These are phyloP conservation scores for Sebastes iracundus DNA, from an alignment of 2,797 vertebrate species.

Conservation along the genomic window DNA sequence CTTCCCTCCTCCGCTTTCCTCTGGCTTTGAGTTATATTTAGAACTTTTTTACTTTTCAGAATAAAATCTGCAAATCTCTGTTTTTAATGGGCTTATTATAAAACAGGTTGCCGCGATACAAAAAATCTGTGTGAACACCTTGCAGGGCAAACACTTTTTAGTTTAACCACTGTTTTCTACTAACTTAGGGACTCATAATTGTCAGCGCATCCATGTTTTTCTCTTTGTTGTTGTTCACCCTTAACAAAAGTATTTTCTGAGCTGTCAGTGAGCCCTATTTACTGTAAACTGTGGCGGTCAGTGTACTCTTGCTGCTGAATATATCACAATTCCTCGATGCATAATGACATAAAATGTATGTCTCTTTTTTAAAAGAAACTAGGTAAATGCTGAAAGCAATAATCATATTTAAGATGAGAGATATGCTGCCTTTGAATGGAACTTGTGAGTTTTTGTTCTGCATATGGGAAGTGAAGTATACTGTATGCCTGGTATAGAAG, in stretches of 20 bases:
- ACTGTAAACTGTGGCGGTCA: not conserved
- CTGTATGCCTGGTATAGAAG: not conserved
- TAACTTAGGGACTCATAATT: not conserved
- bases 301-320: not conserved
- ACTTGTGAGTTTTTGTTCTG: not conserved
- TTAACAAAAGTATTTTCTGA: not conserved
- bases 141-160: not conserved
- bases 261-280: not conserved
- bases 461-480: not conserved
- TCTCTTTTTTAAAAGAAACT: not conserved
- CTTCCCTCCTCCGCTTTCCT: not conserved
- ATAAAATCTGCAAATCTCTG: slow-evolving; percentile 4
- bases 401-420: not conserved
- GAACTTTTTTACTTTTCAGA: slow-evolving; percentile 20
- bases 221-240: not conserved
- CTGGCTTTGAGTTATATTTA: slow-evolving; percentile 30
- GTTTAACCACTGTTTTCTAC: not conserved
- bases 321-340: not conserved
- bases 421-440: not conserved
- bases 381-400: not conserved
- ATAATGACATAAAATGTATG: not conserved
- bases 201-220: not conserved
- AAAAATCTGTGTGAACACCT: not conserved
- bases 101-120: not conserved
- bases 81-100: not conserved